A percentile compares a stretch with the other conserved stretches of the same genome.
Evolutionary conservation across 2,797 vertebrate genomes (phyloP).

Genomic region (Anas georgica): DNA sequence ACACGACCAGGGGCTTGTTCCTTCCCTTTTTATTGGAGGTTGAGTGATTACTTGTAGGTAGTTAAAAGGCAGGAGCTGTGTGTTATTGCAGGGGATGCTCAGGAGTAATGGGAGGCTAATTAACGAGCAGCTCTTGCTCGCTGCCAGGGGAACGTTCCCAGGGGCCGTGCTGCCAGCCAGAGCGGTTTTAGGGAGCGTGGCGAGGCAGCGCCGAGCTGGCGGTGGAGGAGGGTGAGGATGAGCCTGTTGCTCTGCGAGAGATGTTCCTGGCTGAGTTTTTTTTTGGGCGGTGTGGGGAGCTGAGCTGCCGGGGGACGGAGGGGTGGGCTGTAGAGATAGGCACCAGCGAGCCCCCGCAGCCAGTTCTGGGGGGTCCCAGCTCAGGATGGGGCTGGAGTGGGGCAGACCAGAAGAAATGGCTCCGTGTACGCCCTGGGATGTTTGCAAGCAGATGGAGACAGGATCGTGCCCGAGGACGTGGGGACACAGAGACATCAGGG

Average conservation of each 20-base stretch:
- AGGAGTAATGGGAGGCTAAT: background rate
- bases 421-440: fast-evolving
- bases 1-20: constrained; percentile 14
- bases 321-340: background rate
- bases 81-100: constrained; percentile 19
- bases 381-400: fast-evolving
- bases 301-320: fast-evolving
- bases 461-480: background rate
- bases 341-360: fast-evolving
- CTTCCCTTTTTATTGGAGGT: background rate
- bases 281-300: fast-evolving
- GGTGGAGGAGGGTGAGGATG: background rate
- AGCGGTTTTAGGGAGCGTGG: fast-evolving
- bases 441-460: background rate
- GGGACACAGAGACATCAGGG: fast-evolving
- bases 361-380: fast-evolving
- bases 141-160: background rate
- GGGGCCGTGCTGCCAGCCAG: background rate
- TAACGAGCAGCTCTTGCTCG: constrained; percentile 1
- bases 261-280: fast-evolving
- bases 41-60: constrained; percentile 16
- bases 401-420: background rate
- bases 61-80: constrained; percentile 37
- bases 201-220: fast-evolving
- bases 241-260: fast-evolving